Evolutionary conservation across 2,113 vertebrate species (phyloP).

Genomic region (Collichthys lucidus): DNA sequence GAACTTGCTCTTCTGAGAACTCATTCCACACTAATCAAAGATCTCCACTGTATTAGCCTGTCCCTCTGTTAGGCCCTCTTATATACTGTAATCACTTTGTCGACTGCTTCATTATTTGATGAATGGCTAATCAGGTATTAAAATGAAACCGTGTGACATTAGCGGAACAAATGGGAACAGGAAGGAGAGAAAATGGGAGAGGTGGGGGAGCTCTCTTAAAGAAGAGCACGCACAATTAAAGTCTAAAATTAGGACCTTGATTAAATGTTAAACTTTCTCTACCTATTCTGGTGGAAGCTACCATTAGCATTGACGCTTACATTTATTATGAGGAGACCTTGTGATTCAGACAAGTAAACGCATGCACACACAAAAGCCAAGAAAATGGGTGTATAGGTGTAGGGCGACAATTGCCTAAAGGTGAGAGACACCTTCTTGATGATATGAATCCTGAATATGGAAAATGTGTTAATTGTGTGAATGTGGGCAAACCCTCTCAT

Average conservation of each 20-base stretch:
- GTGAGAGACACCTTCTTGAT: not conserved
- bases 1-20: not conserved
- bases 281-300: constrained; percentile 77
- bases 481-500: not conserved
- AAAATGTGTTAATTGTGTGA: not conserved
- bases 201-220: constrained; percentile 71
- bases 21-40: constrained; percentile 46
- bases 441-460: not conserved
- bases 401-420: not conserved
- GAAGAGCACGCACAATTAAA: constrained; percentile 77
- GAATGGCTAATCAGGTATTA: constrained; percentile 86
- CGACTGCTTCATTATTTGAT: constrained; percentile 77
- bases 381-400: not conserved
- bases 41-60: constrained; percentile 12
- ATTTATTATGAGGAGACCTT: constrained; percentile 66
- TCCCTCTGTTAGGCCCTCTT: constrained; percentile 24
- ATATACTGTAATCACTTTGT: constrained; percentile 63
- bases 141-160: constrained; percentile 83
- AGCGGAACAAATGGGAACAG: constrained; percentile 82
- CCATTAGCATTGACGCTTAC: constrained; percentile 71
- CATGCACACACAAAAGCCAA: not conserved
- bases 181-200: constrained; percentile 70
- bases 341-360: constrained; percentile 5
- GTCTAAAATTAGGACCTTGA: constrained; percentile 85
- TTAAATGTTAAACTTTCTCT: constrained; percentile 85